Evolutionary conservation across 2,888 invertebrate genomes (phyloP).

Genomic region (Taenaris catops): DNA sequence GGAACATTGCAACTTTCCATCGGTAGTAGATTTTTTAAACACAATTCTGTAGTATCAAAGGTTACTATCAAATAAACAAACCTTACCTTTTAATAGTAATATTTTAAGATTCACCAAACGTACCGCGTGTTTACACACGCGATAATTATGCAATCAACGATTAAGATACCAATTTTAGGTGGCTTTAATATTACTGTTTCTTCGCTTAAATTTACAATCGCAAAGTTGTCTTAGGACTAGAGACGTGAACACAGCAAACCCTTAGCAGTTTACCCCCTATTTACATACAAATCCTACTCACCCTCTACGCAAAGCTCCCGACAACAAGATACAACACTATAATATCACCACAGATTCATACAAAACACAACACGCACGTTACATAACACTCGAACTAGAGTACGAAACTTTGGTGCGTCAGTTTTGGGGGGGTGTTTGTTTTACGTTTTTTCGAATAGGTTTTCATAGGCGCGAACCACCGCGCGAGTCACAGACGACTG

Average conservation of each 20-base stretch:
- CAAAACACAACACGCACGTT: constrained; percentile 24
- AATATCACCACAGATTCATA: constrained; percentile 25
- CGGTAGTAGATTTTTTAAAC: too few species aligned
- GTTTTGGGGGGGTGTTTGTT: constrained; percentile 26
- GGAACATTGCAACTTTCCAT: too few species aligned
- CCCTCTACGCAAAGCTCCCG: constrained; percentile 25
- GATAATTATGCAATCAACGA: too few species aligned
- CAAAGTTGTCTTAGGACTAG: not conserved
- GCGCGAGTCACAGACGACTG: constrained; percentile 54
- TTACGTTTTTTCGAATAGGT: constrained; percentile 33
- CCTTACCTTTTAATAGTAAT: too few species aligned
- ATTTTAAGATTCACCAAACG: too few species aligned
- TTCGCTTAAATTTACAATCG: too few species aligned
- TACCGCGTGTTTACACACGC: too few species aligned
- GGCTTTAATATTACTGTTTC: too few species aligned
- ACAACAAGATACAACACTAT: constrained; percentile 20
- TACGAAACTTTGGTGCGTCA: constrained; percentile 26
- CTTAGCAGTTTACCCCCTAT: constrained; percentile 17
- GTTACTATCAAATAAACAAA: too few species aligned
- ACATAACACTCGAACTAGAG: constrained; percentile 27
- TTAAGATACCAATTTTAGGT: too few species aligned
- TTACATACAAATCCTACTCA: constrained; percentile 28
- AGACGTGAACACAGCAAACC: too few species aligned
- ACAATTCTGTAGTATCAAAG: too few species aligned
- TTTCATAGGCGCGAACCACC: constrained; percentile 33